Percentiles rank a stretch among this genome's conserved stretches.
Conservation (phyloP, 1,140 invertebrate species). For the Ladona fulva region DNA sequence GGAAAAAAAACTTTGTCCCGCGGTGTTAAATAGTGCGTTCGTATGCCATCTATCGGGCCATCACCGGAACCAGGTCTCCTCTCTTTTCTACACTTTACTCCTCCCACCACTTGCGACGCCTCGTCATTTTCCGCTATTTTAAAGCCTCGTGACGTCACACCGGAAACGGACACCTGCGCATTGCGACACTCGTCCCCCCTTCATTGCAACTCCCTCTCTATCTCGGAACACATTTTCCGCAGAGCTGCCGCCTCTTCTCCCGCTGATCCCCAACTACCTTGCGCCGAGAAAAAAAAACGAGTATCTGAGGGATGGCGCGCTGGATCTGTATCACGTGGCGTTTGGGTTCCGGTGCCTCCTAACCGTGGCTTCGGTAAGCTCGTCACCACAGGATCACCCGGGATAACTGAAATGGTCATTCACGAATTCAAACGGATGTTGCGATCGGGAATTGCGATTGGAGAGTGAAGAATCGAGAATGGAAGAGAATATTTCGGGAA, state of each 20-base stretch:
- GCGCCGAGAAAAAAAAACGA: too few relatives aligned
- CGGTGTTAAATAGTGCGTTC: background rate
- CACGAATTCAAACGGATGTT: background rate
- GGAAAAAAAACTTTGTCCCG: too few relatives aligned
- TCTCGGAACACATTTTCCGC: too few relatives aligned
- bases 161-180: conserved; percentile 5
- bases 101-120: background rate
- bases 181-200: background rate
- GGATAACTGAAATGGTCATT: background rate
- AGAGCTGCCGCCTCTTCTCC: too few relatives aligned
- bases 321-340: background rate
- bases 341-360: background rate
- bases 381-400: background rate
- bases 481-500: too few relatives aligned
- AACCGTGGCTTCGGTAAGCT: background rate
- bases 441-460: too few relatives aligned
- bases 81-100: background rate
- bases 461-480: too few relatives aligned
- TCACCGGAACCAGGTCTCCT: background rate
- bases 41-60: background rate
- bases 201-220: background rate
- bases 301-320: too few relatives aligned
- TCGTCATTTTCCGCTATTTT: conserved; percentile 9
- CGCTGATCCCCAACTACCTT: too few relatives aligned
- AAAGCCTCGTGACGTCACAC: background rate